Evolutionary conservation across 2,113 vertebrate species (phyloP), one percentile per base, ranked within the genome.

Genomic region (Psilopsiagon aymara): DNA sequence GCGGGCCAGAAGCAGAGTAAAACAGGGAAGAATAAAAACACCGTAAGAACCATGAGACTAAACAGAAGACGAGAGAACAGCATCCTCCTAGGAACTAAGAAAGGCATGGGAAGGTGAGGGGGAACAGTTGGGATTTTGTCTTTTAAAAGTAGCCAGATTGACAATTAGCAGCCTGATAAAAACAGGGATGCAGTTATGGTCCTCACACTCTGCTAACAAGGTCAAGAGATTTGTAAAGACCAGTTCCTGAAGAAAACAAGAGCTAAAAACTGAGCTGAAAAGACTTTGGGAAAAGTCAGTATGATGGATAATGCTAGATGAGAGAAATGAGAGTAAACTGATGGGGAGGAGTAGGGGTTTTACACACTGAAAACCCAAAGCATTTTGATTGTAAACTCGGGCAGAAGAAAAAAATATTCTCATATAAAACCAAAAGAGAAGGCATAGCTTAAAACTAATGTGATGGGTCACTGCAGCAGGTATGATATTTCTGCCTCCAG

Each of bases 41-140:
- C 13, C 2, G 0, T 31, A 74, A 59, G 31, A 63, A 71, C 11
- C 17, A 0, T 28, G 49, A 83, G 44, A 73, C 33, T 23, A 63
- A 86, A 64, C 7, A 87, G 28, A 64, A 16, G 17, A 64, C 9
- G 44, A 47, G 18, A 83, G 17, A 62, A 60, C 55, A 24, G 31
- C 28, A 78, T 37, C 39, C 29, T 43, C 51, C 31, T 2, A 66
- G 23, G 31, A 78, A 33, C 31, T 20, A 44, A 24, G 25, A 27
- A 1, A 43, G 8, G 25, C 43, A 81, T 35, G 9, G 33, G 18
- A 55, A 6, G 1, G 1, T 8, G 3, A 35, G 43, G 5, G 13
- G 28, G 27, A 70, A 57, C 27, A 9, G 13, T 4, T 74, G 27
- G 15, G 1, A 2, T 8, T 71, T 53, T 55, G 17, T 4, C 46